Evolutionary conservation across 1,140 invertebrate genomes (phyloP).

Genomic region (Metaphire vulgaris): DNA sequence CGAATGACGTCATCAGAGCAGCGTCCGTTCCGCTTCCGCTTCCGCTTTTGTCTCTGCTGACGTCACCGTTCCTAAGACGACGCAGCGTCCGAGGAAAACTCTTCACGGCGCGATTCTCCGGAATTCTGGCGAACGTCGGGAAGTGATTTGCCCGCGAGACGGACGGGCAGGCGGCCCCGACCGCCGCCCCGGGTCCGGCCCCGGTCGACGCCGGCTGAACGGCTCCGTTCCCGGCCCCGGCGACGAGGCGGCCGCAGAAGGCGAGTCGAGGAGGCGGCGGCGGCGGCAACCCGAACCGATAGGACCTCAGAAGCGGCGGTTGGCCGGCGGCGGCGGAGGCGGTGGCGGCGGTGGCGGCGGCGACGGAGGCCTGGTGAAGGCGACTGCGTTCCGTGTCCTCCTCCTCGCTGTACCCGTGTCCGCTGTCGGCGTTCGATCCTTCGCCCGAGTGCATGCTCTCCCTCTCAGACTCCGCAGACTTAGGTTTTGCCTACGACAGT

Average conservation of each 20-base stretch:
- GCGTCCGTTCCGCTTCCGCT: no score
- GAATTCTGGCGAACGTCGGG: not conserved
- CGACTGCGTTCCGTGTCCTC: not conserved
- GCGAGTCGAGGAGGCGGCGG: not conserved
- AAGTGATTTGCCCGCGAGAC: not conserved
- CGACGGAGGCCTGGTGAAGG: not conserved
- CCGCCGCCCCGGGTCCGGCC: not conserved
- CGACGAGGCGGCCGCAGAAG: not conserved
- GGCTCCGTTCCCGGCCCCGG: no score
- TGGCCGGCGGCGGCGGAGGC: no score
- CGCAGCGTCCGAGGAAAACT: no score
- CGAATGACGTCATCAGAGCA: no score
- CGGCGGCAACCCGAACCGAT: not conserved
- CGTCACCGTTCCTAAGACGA: no score
- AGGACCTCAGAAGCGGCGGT: not conserved
- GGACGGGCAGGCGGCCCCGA: no score
- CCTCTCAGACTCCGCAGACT: not conserved
- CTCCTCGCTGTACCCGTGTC: constrained; percentile 14
- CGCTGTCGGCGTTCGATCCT: constrained; percentile 16
- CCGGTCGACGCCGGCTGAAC: no score
- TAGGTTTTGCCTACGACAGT: no score
- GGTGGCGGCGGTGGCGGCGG: not conserved
- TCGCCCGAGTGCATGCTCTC: constrained; percentile 10
- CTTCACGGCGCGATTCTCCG: not conserved
- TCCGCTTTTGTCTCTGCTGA: no score